Base-by-base conservation (phyloP, 2,113 vertebrate genomes). In the Dasyornis broadbenti region DNA sequence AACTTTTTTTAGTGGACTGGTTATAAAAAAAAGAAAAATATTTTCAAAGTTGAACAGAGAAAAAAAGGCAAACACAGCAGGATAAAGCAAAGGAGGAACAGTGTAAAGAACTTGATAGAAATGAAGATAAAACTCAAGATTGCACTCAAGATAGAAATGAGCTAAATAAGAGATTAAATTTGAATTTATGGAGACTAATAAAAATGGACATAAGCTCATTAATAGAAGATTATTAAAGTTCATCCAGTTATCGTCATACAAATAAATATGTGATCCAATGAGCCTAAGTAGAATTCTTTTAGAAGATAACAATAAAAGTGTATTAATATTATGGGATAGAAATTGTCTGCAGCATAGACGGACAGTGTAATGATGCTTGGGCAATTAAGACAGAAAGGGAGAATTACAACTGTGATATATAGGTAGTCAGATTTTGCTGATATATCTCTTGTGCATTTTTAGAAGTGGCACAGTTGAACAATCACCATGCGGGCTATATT, bases 41-140 rank as follows among this genome's bases (percentile, higher is more conserved):
- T 64, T 82, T 83, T 87, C 31, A 42, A 80, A 94, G 82, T 59
- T 8, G 4, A 68, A 79, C 14, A 47, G 22, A 60, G 27, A 9
- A 69, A 65, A 53, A 76, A 87, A 57, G 44, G 15, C 45, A 73
- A 89, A 49, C 21, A 19, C 4, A 28, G 30, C 22, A 60, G 13
- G 10, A 49, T 57, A 81, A 86, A 89, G 40, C 22, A 92, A 76
- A 92, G 30, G 44, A 91, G 52, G 7, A 59, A 92, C 40, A 21
- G 5, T 40, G 4, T 82, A 45, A 81, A 77, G 44, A 64, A 18
- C 3, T 19, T 78, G n/a, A 85, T 11, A 69, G 40, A 86, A 78
- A 59, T 35, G 31, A 93, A 85, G 83, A 86, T 82, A 92, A 94
- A 95, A 84, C 19, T 33, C 54, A 94, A 91, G 50, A 35, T 40